These are phyloP conservation scores for Dioctria linearis DNA, from an alignment of 2,888 invertebrate species.

Conservation along the genomic window DNA sequence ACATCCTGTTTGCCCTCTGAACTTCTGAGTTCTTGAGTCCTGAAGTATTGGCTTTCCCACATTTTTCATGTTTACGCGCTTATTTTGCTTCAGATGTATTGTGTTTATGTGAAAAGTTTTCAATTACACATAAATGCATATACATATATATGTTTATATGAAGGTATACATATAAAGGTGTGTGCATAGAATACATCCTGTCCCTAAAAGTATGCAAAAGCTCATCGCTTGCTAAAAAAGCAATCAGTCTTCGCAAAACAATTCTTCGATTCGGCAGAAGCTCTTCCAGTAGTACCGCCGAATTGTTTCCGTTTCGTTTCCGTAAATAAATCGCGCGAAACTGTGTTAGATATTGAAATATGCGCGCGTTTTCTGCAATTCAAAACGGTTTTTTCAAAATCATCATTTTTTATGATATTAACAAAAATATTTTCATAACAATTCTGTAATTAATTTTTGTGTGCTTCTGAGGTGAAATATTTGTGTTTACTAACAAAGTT, in stretches of 20 bases:
- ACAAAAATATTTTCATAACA: not conserved
- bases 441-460: no score
- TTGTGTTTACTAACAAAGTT: no score
- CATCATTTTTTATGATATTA: not conserved
- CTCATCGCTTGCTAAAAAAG: slow-evolving; percentile 4
- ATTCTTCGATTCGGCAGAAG: slow-evolving; percentile 46
- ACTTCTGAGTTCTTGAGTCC: not conserved
- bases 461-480: no score
- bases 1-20: not conserved
- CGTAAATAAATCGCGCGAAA: slow-evolving; percentile 40
- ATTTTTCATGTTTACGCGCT: slow-evolving; percentile 14
- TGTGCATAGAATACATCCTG: not conserved
- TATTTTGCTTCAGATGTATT: no score
- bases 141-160: no score
- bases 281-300: slow-evolving; percentile 20
- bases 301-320: slow-evolving; percentile 42
- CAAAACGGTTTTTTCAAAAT: slow-evolving; percentile 2
- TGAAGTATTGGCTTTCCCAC: slow-evolving; percentile 38
- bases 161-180: no score
- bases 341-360: not conserved
- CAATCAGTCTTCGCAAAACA: slow-evolving; percentile 51
- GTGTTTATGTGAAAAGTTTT: no score
- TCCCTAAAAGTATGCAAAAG: slow-evolving; percentile 44
- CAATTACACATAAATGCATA: no score
- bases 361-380: slow-evolving; percentile 40